Percentiles rank a stretch among this genome's conserved stretches.
These are phyloP conservation scores for Monopis laevigella DNA, from an alignment of 2,888 invertebrate genomes.

Conservation along the genomic window DNA sequence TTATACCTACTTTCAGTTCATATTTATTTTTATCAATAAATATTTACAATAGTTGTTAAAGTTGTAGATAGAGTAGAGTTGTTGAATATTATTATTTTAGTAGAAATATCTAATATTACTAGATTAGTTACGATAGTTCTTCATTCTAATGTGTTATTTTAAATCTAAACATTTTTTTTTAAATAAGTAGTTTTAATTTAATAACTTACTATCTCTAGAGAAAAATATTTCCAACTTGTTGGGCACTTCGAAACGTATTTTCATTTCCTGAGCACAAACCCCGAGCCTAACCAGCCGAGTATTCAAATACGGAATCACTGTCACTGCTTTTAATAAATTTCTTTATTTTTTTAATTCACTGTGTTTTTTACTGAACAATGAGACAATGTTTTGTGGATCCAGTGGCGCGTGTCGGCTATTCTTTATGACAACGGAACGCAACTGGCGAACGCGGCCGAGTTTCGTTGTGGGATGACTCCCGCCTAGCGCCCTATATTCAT, in stretches of 20 bases:
- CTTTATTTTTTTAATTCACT: not conserved
- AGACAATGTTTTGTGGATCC: conserved; percentile 27
- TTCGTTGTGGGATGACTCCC: conserved; percentile 57
- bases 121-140: too few species aligned
- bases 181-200: too few species aligned
- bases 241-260: conserved; percentile 60
- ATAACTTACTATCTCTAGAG: conserved; percentile 41
- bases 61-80: too few species aligned
- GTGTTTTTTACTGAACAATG: not conserved
- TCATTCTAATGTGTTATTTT: too few species aligned
- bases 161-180: too few species aligned
- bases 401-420: conserved; percentile 44
- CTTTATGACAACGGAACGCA: conserved; percentile 48
- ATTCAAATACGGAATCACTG: conserved; percentile 1
- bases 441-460: conserved; percentile 27
- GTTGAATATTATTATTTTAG: too few species aligned
- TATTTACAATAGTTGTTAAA: too few species aligned
- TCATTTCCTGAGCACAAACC: conserved; percentile 34
- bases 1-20: too few species aligned
- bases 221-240: conserved; percentile 62
- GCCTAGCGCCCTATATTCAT: conserved; percentile 56
- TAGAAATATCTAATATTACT: too few species aligned
- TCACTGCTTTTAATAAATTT: conserved; percentile 1
- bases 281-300: conserved; percentile 1
- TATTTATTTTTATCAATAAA: too few species aligned